Base-by-base conservation (phyloP, 2,113 vertebrate genomes). In the Mixornis gularis region DNA sequence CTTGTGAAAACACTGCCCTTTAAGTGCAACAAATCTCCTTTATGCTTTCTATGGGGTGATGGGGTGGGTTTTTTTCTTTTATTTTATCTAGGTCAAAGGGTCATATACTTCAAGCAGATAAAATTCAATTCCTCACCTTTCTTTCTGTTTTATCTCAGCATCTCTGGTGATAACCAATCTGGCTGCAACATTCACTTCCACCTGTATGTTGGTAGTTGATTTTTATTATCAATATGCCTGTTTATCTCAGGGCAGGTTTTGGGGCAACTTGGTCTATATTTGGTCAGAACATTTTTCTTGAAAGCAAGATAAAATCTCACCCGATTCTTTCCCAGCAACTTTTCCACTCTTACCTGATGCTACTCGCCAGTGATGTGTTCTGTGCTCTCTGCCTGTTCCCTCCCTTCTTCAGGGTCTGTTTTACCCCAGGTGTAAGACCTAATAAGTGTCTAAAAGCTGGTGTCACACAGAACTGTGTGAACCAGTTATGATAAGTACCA, bases 51-150 rank as follows among this genome's bases (percentile, higher is more conserved):
- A 10, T 48, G 9, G n/a, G n/a, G n/a, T 32, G 14, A 32, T 32
- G 3, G 3, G 10, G 38, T 38, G 38, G 1, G 0, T 0, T 17
- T 36, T 60, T 46, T 48, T 19, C 1, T 41, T 53, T 60, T 38
- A 26, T 83, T 89, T 95, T 49, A 58, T 74, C 34, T 38, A 59
- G 14, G 26, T 62, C 46, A 79, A 81, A 85, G 56, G 13, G 18
- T 48, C 46, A 58, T 59, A 17, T 25, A n/a, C 32, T 68, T 64
- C 26, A 81, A 48, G 38, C 4, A 78, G 36, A 62, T n/a, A 2
- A 90, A 74, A 88, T 58, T 73, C 4, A 70, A 2, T 73, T 65
- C 20, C 24, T 65, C 10, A 20, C 3, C 12, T 7, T 41, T 69
- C 38, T 29, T 70, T 64, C 40, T 48, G 7, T 56, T 90, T 66